Percentiles rank a stretch among this genome's conserved stretches.
Conservation (phyloP, 2,888 invertebrate genomes). For the Chymomyza caudatula region DNA sequence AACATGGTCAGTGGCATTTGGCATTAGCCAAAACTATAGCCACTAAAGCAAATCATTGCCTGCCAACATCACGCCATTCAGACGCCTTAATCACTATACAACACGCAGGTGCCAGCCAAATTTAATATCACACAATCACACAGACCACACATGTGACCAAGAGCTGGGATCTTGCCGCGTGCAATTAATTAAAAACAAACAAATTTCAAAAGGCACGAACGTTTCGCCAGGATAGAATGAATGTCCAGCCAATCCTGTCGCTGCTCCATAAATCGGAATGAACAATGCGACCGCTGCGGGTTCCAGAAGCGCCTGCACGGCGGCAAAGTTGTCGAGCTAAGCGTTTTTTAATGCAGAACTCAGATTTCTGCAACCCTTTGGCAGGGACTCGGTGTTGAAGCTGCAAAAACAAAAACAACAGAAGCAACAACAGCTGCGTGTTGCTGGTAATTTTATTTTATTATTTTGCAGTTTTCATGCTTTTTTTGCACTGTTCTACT, state of each 20-base stretch:
- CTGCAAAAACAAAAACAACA: neutral
- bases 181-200: constrained; percentile 75
- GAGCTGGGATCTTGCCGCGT: constrained; percentile 36
- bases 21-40: constrained; percentile 26
- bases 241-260: neutral
- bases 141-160: constrained; percentile 17
- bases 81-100: constrained; percentile 58
- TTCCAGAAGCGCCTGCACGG: constrained; percentile 10
- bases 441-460: constrained; percentile 69
- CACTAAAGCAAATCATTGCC: constrained; percentile 41
- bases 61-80: constrained; percentile 37
- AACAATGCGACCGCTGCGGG: constrained; percentile 44
- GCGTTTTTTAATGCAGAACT: constrained; percentile 71
- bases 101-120: constrained; percentile 45
- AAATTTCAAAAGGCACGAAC: constrained; percentile 68
- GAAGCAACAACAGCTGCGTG: constrained; percentile 25
- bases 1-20: neutral
- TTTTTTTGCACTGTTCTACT: constrained; percentile 45
- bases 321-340: constrained; percentile 61
- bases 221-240: too few relatives aligned
- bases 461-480: constrained; percentile 63
- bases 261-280: constrained; percentile 57
- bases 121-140: neutral
- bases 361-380: constrained; percentile 46
- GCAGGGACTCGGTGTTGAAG: neutral